Evolutionary conservation across 2,888 invertebrate species (phyloP).

Genomic region (Taphrorychus bicolor): DNA sequence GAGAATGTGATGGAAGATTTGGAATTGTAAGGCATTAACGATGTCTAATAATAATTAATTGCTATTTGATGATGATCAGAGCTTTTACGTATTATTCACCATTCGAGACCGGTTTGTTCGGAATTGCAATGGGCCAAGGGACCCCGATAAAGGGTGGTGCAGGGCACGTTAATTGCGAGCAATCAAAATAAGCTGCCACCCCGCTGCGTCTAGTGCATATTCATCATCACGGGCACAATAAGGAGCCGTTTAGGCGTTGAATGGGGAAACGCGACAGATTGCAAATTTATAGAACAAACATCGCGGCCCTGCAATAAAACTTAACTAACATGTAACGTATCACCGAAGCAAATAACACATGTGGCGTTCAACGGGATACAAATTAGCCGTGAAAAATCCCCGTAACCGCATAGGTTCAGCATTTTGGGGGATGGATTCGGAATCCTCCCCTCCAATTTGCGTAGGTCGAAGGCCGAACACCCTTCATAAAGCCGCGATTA

Average conservation of each 20-base stretch:
- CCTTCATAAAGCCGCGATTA: not conserved
- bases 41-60: not conserved
- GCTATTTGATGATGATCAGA: not conserved
- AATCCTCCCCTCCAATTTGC: constrained; percentile 50
- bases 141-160: not conserved
- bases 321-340: constrained; percentile 50
- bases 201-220: too few relatives aligned
- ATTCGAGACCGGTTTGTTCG: too few relatives aligned
- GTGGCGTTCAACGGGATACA: constrained; percentile 49
- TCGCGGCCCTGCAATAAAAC: constrained; percentile 46
- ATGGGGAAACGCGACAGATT: constrained; percentile 32
- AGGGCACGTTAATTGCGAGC: not conserved
- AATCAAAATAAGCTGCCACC: not conserved
- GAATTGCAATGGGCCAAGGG: too few relatives aligned
- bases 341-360: constrained; percentile 50
- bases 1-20: not conserved
- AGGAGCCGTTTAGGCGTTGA: not conserved
- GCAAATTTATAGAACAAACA: constrained; percentile 52
- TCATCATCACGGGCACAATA: not conserved
- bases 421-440: constrained; percentile 13
- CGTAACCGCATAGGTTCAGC: constrained; percentile 54
- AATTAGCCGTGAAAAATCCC: constrained; percentile 57
- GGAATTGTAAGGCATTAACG: not conserved
- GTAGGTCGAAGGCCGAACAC: constrained; percentile 28
- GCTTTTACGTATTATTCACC: too few relatives aligned